Base-by-base conservation (phyloP, 2,113 vertebrate genomes). In the Hucho hucho region DNA sequence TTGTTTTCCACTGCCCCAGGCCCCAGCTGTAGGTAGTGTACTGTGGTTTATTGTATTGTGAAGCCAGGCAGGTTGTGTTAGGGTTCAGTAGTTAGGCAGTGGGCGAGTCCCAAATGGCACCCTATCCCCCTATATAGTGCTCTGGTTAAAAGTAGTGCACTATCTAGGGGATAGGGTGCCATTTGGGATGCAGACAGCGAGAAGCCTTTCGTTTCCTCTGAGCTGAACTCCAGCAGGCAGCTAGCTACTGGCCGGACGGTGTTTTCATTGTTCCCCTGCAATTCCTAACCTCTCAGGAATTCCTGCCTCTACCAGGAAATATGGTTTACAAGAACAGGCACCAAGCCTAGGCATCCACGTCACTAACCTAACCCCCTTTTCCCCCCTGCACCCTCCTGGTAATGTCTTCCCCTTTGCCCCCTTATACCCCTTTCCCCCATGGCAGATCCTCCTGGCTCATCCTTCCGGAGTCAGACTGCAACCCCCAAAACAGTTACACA, bases 251-350 rank as follows among this genome's bases (percentile, higher is more conserved):
- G 79, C 75, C 79, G n/a, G 25, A 53, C 74, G 83, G 66, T 53
- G 49, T 53, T 53, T 81, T 82, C 85, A 91, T 92, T 91, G 92
- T 92, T 92, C 88, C 84, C 77, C 80, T 81, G 83, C 82, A 84
- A 88, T 92, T 91, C 87, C 88, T 83, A 91, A 84, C 84, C 89
- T 91, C 90, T 49, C 86, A 87, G 86, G 93, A 93, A 90, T 91
- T 92, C 90, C 88, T 53, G 49, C 49, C 49, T 92, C 81, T 83
- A 85, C 79, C 91, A 93, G 93, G 92, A 94, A 93, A 92, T 91
- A 91, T 90, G 85, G 81, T 85, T 91, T 84, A 87, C 88, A 91
- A 88, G 86, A 83, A 80, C 85, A 81, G 87, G 88, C 87, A 89
- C 79, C 79, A 72, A 84, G 88, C 88, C 83, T 68, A 80, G 82